Conservation (phyloP, 2,797 vertebrate genomes). For the Spinus pinus region DNA sequence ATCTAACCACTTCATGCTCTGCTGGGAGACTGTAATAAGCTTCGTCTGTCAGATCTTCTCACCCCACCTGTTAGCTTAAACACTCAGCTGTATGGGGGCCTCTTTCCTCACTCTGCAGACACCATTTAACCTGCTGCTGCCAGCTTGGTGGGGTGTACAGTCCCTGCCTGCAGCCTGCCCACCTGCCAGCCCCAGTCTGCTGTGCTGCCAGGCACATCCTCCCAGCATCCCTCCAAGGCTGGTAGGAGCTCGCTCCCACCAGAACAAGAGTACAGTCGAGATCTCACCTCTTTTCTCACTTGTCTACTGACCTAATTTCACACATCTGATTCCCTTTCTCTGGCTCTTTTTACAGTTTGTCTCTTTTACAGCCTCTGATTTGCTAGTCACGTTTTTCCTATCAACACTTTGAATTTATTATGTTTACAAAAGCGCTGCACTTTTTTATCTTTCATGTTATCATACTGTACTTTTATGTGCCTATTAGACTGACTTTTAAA, state of each 20-base stretch:
- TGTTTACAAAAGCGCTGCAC: accelerated
- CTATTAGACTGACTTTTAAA: neutral
- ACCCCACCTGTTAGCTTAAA: neutral
- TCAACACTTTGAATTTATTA: neutral
- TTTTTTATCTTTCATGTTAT: neutral
- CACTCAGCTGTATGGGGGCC: neutral
- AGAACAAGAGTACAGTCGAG: accelerated
- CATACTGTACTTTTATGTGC: neutral
- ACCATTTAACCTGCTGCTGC: neutral
- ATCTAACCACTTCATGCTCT: neutral
- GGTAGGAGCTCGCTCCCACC: neutral
- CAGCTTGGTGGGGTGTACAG: neutral
- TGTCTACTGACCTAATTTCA: neutral
- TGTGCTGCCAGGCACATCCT: neutral
- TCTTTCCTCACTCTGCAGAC: neutral
- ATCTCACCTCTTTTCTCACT: conserved; percentile 8
- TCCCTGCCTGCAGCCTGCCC: neutral
- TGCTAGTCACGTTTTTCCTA: neutral
- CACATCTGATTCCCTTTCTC: neutral
- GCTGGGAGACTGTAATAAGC: neutral
- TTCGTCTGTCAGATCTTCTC: neutral
- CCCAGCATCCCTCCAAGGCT: accelerated
- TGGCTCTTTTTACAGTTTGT: neutral
- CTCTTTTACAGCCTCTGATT: neutral
- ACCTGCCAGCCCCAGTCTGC: accelerated